Evolutionary conservation across 2,888 invertebrate genomes (phyloP), one percentile per base, ranked within the genome.

Genomic region (Amphiduros pacificus): DNA sequence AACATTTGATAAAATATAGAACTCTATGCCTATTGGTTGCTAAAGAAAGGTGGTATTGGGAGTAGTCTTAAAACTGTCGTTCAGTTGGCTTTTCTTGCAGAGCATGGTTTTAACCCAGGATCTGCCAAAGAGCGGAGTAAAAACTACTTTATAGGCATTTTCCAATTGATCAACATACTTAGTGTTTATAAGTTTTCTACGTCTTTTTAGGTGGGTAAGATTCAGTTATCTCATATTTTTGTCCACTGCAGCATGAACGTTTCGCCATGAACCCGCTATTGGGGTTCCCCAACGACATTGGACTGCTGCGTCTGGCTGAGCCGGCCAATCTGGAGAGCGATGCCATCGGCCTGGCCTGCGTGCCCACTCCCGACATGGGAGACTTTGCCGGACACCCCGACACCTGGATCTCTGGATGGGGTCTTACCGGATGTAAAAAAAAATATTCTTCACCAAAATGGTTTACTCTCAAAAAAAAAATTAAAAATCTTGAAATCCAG

Each of bases 171-270:
- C n/a, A n/a, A n/a, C n/a, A n/a, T n/a, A n/a, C n/a, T n/a, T n/a
- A n/a, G n/a, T n/a, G n/a, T n/a, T n/a, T n/a, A n/a, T n/a, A n/a
- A n/a, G 14, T 9, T 9, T 28, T 26, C 20, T 27, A 9, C n/a
- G n/a, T n/a, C n/a, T n/a, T n/a, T n/a, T n/a, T n/a, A n/a, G n/a
- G n/a, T n/a, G n/a, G n/a, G n/a, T n/a, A n/a, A n/a, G n/a, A n/a
- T n/a, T n/a, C n/a, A n/a, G n/a, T n/a, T n/a, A n/a, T n/a, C n/a
- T n/a, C n/a, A n/a, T n/a, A n/a, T n/a, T n/a, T n/a, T n/a, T n/a
- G n/a, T n/a, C n/a, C n/a, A n/a, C n/a, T 60, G 31, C 50, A 66
- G 66, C 63, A 66, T 48, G 63, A 63, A 6, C 28, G 58, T 17
- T 66, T 61, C 54, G 41, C 28, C 14, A 44, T 58, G 31, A 50